Evolutionary conservation across 2,797 vertebrate genomes (phyloP).

Genomic region (Ctenopoma kingsleyae): DNA sequence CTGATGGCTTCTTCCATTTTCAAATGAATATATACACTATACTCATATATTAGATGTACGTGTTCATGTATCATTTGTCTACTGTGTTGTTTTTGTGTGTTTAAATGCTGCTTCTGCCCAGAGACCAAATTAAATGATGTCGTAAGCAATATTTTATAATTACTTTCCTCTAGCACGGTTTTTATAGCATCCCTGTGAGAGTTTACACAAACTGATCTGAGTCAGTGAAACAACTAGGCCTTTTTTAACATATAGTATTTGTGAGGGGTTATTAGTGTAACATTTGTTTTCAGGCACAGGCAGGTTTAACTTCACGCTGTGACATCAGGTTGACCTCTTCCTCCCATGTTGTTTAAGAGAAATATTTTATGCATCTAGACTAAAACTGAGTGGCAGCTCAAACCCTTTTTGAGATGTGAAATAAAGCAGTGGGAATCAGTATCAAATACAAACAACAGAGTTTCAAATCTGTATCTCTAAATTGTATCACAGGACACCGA

Average conservation of each 20-base stretch:
- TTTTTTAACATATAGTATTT: background rate
- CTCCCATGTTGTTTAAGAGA: constrained; percentile 18
- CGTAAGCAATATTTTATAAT: background rate
- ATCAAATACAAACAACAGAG: constrained; percentile 25
- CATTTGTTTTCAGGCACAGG: constrained; percentile 51
- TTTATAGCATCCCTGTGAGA: background rate
- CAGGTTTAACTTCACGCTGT: constrained; percentile 27
- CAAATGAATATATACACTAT: background rate
- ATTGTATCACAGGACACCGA: constrained; percentile 18
- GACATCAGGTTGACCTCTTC: constrained; percentile 19
- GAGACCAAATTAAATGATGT: background rate
- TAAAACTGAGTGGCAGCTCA: background rate
- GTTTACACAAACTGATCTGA: background rate
- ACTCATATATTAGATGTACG: background rate
- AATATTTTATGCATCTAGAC: background rate
- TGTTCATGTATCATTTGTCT: background rate
- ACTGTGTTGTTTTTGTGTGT: background rate
- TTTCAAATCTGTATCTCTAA: constrained; percentile 27
- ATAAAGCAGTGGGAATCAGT: constrained; percentile 11
- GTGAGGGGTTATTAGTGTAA: constrained; percentile 29
- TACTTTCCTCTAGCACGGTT: background rate
- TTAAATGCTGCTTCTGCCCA: background rate
- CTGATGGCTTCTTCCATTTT: background rate
- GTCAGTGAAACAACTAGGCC: constrained; percentile 13
- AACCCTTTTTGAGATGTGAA: constrained; percentile 13